phyloP scores from a whole-genome alignment of 2,113 vertebrate species.

The Hypocryptadius cinnamomeus region DNA sequence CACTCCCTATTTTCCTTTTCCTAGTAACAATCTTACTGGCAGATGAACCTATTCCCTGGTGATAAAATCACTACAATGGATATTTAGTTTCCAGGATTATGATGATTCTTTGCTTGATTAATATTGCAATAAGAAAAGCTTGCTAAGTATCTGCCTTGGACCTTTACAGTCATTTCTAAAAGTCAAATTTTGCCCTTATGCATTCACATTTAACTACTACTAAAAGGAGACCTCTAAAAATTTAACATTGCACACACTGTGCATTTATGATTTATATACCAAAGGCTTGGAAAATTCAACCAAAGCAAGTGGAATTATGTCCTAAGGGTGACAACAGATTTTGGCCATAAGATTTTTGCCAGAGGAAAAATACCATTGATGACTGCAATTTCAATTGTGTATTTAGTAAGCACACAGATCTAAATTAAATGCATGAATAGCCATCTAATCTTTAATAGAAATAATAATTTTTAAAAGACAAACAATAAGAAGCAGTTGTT shows the following conservation, averaged over 20 bases:
- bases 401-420: not conserved
- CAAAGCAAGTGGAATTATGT: not conserved
- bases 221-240: constrained; percentile 3
- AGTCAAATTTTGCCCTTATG: not conserved
- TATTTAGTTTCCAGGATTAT: constrained; percentile 66
- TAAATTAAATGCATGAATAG: not conserved
- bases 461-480: not conserved
- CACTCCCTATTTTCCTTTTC: constrained; percentile 54
- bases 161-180: constrained; percentile 39
- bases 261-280: constrained; percentile 18
- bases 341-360: not conserved
- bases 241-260: constrained; percentile 23
- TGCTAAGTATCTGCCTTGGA: constrained; percentile 32
- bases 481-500: not conserved
- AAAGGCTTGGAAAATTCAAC: not conserved
- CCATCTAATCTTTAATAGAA: not conserved
- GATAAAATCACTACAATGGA: constrained; percentile 65
- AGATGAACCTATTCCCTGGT: constrained; percentile 71
- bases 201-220: not conserved
- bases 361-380: not conserved
- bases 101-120: constrained; percentile 66
- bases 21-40: constrained; percentile 62
- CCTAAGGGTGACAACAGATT: not conserved
- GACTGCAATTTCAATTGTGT: not conserved
- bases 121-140: constrained; percentile 55